phyloP scores from a whole-genome alignment of 30 jellyfish, hydroid and myxozoan species.

The Aurelia sp. region DNA sequence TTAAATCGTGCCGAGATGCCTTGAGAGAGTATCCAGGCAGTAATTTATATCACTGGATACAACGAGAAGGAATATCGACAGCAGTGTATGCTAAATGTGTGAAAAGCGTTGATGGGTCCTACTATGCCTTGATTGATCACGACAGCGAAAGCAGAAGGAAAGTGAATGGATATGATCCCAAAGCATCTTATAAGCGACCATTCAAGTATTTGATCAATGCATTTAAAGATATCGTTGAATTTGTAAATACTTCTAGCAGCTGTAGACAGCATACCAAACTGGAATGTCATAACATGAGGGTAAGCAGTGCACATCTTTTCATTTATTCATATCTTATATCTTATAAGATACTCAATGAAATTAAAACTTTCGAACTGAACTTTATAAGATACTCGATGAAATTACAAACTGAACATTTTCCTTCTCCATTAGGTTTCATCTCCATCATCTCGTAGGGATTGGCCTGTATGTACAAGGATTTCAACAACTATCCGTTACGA shows the following conservation, averaged over 20 bases:
- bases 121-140: neutral
- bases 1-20: slow-evolving; percentile 5
- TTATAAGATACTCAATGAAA: no score
- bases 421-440: no score
- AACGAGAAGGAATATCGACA: neutral
- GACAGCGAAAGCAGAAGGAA: neutral
- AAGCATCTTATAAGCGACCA: neutral
- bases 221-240: slow-evolving; percentile 12
- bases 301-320: neutral
- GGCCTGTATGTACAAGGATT: no score
- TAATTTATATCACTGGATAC: neutral
- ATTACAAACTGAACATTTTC: no score
- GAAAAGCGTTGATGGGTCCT: neutral
- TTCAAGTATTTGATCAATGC: neutral
- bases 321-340: no score
- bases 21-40: neutral
- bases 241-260: neutral
- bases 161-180: neutral
- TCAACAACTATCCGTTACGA: no score
- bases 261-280: slow-evolving; percentile 24
- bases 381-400: no score
- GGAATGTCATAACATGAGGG: slow-evolving; percentile 14
- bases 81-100: slow-evolving; percentile 5
- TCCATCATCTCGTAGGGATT: no score
- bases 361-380: no score